A percentile compares a stretch with the other conserved stretches of the same genome.
phyloP scores from a whole-genome alignment of 2,797 vertebrate genomes.

The Pipistrellus kuhlii region DNA sequence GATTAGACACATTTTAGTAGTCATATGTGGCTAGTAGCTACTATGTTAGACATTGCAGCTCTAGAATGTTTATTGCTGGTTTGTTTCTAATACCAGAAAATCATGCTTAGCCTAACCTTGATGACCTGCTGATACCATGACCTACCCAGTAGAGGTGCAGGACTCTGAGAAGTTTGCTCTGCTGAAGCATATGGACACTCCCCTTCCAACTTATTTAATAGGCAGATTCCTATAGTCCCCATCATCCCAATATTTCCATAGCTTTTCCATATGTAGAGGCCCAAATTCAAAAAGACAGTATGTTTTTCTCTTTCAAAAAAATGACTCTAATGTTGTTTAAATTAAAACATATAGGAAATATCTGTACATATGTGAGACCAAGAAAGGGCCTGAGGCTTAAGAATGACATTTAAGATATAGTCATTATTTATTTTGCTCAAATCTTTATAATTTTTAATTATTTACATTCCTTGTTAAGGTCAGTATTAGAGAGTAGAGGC shows the following conservation, averaged over 20 bases:
- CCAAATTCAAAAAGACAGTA: background rate
- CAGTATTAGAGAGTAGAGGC: background rate
- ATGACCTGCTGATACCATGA: background rate
- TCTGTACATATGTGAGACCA: background rate
- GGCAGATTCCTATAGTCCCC: background rate
- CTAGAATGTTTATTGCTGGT: no score
- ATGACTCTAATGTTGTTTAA: conserved; percentile 36
- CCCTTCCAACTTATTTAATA: background rate
- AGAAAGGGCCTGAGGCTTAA: conserved; percentile 30
- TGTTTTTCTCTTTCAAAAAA: conserved; percentile 42
- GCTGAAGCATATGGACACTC: background rate
- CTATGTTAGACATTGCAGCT: no score
- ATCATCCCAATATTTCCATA: background rate
- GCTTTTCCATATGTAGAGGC: background rate
- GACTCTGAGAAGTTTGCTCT: background rate
- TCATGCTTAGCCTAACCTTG: background rate
- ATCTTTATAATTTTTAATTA: conserved; percentile 17
- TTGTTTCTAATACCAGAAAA: no score
- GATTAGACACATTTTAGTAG: background rate
- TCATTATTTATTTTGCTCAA: background rate
- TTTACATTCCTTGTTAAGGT: background rate
- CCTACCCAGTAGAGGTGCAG: background rate
- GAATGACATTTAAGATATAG: conserved; percentile 11
- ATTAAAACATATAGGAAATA: conserved; percentile 32
- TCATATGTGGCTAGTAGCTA: background rate